Evolutionary conservation across 2,888 invertebrate genomes (phyloP), one percentile per base, ranked within the genome.

Genomic region (Athripsodes cinereus): DNA sequence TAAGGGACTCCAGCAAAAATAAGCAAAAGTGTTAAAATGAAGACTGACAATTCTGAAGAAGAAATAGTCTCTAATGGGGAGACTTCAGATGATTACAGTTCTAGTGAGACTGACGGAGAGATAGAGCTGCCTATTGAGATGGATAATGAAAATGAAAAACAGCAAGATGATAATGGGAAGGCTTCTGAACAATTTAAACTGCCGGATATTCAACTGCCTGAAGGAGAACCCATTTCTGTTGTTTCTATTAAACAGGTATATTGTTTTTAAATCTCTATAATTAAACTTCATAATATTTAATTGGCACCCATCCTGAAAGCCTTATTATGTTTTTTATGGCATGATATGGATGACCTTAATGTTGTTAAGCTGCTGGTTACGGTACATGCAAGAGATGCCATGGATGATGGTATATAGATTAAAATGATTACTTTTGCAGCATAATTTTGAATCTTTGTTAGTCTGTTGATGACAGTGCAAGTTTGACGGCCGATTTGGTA

Each of bases 211-310:
- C 57, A 55, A 13, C 35, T 60, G 34, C 58, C 62, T 2, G 54
- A 53, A 21, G 63, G 61, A 31, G 53, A 61, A 53, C 57, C 59
- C 11, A 61, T 63, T 16, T 18, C 61, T 16, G 63, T 63, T 10
- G 59, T 63, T 34, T 55, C 63, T 18, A 63, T 63, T 6, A 63
- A 63, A 53, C 63, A 63, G 59, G 63, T 63, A 26, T 26, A 6
- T 26, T 26, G 26, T 26, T 6, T 26, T 26, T n/a, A n/a, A n/a
- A n/a, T n/a, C n/a, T n/a, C n/a, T n/a, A n/a, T n/a, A n/a, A n/a
- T n/a, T n/a, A n/a, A n/a, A n/a, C n/a, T n/a, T n/a, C n/a, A n/a
- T n/a, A n/a, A n/a, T n/a, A n/a, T n/a, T n/a, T n/a, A n/a, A n/a
- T n/a, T n/a, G n/a, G n/a, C n/a, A n/a, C n/a, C n/a, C n/a, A n/a